Evolutionary conservation across 2,797 vertebrate genomes (phyloP), one percentile per base, ranked within the genome.

Genomic region (Octomys mimax): DNA sequence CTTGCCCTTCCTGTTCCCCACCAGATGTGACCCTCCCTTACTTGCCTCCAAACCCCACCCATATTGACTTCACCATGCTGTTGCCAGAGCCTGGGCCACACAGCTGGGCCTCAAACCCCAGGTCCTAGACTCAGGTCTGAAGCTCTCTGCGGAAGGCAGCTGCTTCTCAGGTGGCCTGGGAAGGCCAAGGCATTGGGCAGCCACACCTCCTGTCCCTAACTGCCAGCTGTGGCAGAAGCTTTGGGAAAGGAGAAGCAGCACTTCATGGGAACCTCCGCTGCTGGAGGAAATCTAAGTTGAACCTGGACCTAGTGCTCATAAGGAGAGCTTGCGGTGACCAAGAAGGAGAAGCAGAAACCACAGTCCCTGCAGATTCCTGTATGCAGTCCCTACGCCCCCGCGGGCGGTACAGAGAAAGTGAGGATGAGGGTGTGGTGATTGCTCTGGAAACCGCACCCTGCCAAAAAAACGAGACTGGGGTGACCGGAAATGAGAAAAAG

Each of bases 371-470:
- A 22, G 87, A 86, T 2, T 49, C 9, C 18, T 46, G 19, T 62
- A 39, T 39, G 9, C 2, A 10, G 42, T 22, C 22, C 73, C 71
- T 10, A 39, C 0, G 0, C n/a, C 59, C 62, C 12, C 2, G 42
- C 85, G 2, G 13, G 42, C 88, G 2, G 13, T 71, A 64, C 28
- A 42, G 61, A 89, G 77, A 78, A 70, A 22, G 89, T n/a, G 82
- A 91, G 90, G 84, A 54, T 14, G 88, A 26, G 21, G 68, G 46
- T 7, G 22, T 0, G n/a, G 79, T 42, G 8, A 73, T 49, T 0
- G 66, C 52, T 46, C 66, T 83, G 64, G 81, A 91, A 92, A 73
- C 86, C 19, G 79, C 64, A 36, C 62, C 83, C 75, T n/a, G 54
- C 19, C 16, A 57, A 83, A 39, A 42, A 86, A 81, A 22, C 10